Evolutionary conservation across 1,140 invertebrate genomes (phyloP).

Genomic region (Zaprionus ghesquierei): DNA sequence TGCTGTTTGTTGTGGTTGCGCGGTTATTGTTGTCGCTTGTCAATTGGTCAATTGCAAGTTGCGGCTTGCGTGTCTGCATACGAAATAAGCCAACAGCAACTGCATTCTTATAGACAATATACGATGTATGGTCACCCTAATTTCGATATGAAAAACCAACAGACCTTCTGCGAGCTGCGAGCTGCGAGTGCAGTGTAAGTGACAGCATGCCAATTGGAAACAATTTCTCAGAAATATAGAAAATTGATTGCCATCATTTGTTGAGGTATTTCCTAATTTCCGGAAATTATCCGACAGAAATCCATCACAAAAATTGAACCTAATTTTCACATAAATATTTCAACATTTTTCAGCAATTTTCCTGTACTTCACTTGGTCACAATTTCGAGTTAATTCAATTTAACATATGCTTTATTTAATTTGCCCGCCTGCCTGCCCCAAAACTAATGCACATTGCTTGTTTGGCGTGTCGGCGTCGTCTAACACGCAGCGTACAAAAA

Average conservation of each 20-base stretch:
- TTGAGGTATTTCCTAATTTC: too few species aligned
- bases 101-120: slow-evolving; percentile 3
- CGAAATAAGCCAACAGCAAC: slow-evolving; percentile 7
- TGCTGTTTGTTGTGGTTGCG: not conserved
- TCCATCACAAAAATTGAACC: too few species aligned
- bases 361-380: too few species aligned
- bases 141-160: slow-evolving; percentile 2
- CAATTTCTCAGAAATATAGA: too few species aligned
- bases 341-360: too few species aligned
- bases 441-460: slow-evolving; percentile 17
- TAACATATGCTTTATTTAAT: not conserved
- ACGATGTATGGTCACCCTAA: slow-evolving; percentile 19
- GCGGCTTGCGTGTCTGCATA: slow-evolving; percentile 35
- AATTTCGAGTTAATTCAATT: too few species aligned
- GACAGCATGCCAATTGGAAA: too few species aligned
- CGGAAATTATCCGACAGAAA: too few species aligned
- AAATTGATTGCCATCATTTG: too few species aligned
- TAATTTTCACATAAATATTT: too few species aligned
- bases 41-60: not conserved
- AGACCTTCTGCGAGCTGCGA: too few species aligned
- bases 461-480: not conserved
- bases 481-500: not conserved
- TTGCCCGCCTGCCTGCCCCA: not conserved
- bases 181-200: too few species aligned
- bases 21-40: not conserved